phyloP scores from a whole-genome alignment of 2,113 vertebrate species.

The Stictonetta naevosa region DNA sequence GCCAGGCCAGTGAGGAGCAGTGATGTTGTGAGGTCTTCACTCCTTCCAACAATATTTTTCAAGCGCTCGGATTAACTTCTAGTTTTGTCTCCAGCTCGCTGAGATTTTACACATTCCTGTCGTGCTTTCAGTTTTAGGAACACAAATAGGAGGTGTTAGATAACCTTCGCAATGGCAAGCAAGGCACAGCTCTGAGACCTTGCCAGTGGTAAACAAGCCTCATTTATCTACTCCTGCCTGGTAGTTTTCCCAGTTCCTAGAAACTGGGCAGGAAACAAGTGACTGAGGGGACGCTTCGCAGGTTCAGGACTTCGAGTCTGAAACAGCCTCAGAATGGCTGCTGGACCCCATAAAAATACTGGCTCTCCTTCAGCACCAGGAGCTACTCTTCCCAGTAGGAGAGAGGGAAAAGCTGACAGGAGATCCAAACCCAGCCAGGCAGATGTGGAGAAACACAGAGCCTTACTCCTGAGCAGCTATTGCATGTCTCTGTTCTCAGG shows the following conservation, averaged over 20 bases:
- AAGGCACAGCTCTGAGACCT: conserved; percentile 5
- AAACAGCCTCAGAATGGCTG: background rate
- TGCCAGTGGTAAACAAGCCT: conserved; percentile 1
- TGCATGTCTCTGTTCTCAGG: background rate
- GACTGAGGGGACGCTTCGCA: background rate
- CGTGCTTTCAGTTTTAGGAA: conserved; percentile 33
- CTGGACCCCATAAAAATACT: background rate
- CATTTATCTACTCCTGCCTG: conserved; percentile 1
- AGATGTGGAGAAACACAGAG: background rate
- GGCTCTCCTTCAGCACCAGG: background rate
- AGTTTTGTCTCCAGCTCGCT: conserved; percentile 16
- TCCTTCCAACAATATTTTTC: background rate
- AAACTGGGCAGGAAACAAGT: background rate
- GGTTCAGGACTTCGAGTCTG: background rate
- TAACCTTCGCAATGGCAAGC: background rate
- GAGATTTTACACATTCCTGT: background rate
- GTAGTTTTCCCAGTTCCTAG: background rate
- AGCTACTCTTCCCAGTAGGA: background rate
- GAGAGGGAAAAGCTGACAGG: background rate
- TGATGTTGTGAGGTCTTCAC: background rate
- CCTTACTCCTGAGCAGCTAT: background rate
- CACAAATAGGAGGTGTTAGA: background rate
- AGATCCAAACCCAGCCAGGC: background rate
- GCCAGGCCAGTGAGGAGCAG: background rate
- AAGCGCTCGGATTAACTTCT: conserved; percentile 1